A percentile compares a stretch with the other conserved stretches of the same genome.
Evolutionary conservation across 1,140 invertebrate species (phyloP).

Genomic region (Lordiphosa stackelbergi): DNA sequence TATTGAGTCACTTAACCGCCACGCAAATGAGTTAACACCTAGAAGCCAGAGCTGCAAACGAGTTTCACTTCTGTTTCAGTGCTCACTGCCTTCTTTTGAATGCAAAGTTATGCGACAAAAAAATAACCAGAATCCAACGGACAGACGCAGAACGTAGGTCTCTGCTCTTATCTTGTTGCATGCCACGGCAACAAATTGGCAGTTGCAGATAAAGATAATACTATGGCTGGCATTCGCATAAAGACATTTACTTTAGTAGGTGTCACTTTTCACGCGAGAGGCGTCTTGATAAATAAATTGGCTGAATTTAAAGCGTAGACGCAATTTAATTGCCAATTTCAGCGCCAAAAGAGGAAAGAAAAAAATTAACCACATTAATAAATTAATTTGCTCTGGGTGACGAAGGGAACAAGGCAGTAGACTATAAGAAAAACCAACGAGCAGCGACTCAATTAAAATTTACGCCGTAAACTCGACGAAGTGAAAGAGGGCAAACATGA

Average conservation of each 20-base stretch:
- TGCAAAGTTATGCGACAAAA: conserved; percentile 66
- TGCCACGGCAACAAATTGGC: conserved; percentile 60
- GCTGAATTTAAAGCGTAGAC: conserved; percentile 3
- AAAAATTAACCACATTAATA: conserved; percentile 62
- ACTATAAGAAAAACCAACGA: conserved; percentile 1
- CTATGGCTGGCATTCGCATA: conserved; percentile 45
- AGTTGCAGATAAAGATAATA: conserved; percentile 70
- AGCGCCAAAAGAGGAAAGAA: conserved; percentile 11
- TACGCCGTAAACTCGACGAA: conserved; percentile 28
- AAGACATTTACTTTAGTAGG: conserved; percentile 61
- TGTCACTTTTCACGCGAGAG: conserved; percentile 58
- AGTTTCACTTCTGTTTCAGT: conserved; percentile 11
- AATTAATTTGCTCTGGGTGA: conserved; percentile 49
- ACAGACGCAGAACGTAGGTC: background rate
- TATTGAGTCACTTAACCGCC: conserved; percentile 68
- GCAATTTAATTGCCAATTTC: conserved; percentile 68
- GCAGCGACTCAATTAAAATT: conserved; percentile 57
- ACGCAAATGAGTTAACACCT: conserved; percentile 71
- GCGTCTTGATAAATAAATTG: conserved; percentile 58
- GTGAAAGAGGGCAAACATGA: too few species aligned
- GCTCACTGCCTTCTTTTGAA: conserved; percentile 32
- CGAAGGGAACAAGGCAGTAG: background rate
- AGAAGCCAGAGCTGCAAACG: conserved; percentile 16
- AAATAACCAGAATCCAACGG: background rate
- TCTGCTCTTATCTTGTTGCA: conserved; percentile 41